phyloP scores from a whole-genome alignment of 1,140 invertebrate species.

The Apolygus lucorum region DNA sequence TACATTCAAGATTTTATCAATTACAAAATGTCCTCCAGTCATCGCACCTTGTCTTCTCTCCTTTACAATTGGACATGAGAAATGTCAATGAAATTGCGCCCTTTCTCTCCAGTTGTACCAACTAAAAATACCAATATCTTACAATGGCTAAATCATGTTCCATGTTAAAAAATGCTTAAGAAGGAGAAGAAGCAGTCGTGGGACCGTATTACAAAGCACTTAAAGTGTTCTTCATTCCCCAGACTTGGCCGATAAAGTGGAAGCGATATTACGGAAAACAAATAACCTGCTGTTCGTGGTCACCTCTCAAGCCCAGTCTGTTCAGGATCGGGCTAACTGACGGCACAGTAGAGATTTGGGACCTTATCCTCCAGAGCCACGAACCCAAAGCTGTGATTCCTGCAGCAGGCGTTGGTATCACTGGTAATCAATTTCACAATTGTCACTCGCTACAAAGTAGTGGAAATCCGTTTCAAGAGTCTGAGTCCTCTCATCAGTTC shows the following conservation, averaged over 20 bases:
- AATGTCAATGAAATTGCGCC: too few species aligned
- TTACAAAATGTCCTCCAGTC: too few species aligned
- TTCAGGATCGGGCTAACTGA: conserved; percentile 28
- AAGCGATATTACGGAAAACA: conserved; percentile 25
- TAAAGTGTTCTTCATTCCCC: conserved; percentile 15
- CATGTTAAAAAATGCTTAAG: too few species aligned
- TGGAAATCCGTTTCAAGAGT: not conserved
- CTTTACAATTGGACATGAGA: too few species aligned
- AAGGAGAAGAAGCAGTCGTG: too few species aligned
- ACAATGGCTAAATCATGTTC: too few species aligned
- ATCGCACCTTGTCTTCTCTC: too few species aligned
- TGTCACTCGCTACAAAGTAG: not conserved
- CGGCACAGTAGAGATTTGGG: conserved; percentile 31
- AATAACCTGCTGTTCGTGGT: conserved; percentile 27
- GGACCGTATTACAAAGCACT: not conserved
- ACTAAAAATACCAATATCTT: too few species aligned
- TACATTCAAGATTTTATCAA: too few species aligned
- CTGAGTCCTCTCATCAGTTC: too few species aligned
- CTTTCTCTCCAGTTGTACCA: too few species aligned
- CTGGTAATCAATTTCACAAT: conserved; percentile 23
- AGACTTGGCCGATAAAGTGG: conserved; percentile 30
- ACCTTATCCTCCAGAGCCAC: conserved; percentile 29
- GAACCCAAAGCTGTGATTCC: conserved; percentile 17
- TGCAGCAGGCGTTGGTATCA: conserved; percentile 24
- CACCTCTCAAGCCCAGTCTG: conserved; percentile 24